Percentiles rank a stretch among this genome's conserved stretches.
Conservation (phyloP, 2,888 invertebrate species). For the Holacanthella duospinosa region DNA sequence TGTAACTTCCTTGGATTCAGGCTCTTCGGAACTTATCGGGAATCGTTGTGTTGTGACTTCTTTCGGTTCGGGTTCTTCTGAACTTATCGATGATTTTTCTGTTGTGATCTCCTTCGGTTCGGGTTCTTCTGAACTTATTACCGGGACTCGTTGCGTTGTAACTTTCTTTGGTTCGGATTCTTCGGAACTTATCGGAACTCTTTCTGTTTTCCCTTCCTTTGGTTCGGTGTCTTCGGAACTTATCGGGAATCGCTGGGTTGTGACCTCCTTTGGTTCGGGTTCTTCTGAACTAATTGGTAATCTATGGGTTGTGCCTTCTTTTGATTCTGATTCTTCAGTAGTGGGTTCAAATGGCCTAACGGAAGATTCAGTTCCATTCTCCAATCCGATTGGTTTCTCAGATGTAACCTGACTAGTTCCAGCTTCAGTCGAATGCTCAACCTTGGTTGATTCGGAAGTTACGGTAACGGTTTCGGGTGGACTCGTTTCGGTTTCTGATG, state of each 20-base stretch:
- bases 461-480: neutral
- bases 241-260: too few species aligned
- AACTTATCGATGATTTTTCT: too few species aligned
- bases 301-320: too few species aligned
- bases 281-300: too few species aligned
- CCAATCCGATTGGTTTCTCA: too few species aligned
- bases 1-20: conserved; percentile 11
- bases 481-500: neutral
- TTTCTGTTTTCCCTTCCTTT: neutral
- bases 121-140: too few species aligned
- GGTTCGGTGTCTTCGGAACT: conserved; percentile 8
- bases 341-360: neutral
- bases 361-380: neutral
- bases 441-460: neutral
- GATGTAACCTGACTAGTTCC: neutral
- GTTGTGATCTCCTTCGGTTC: too few species aligned
- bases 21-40: too few species aligned
- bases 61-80: too few species aligned
- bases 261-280: too few species aligned
- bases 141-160: too few species aligned
- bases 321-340: neutral
- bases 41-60: too few species aligned
- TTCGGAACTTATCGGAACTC: conserved; percentile 4
- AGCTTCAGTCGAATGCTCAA: neutral
- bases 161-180: neutral